Percentiles rank a stretch among this genome's conserved stretches.
Conservation (phyloP, 2,113 vertebrate genomes). For the Ellobius talpinus region DNA sequence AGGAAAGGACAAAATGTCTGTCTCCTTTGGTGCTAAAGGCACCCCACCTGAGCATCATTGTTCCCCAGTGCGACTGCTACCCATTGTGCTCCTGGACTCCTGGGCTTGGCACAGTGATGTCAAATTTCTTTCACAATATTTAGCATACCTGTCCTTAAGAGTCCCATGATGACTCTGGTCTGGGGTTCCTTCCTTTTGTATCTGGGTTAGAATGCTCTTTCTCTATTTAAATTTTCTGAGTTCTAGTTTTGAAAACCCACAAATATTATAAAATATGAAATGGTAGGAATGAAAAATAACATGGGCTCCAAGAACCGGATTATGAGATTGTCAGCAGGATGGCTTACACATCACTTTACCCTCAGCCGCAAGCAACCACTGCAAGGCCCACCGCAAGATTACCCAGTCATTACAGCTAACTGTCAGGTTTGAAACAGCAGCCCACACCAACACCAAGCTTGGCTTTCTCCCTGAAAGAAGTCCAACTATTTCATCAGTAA, state of each 20-base stretch:
- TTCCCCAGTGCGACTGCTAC: too few species aligned
- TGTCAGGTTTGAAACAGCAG: not conserved
- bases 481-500: not conserved
- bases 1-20: not conserved
- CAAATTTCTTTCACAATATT: not conserved
- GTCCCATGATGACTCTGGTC: not conserved
- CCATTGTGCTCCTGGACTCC: not conserved
- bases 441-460: not conserved
- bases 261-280: conserved; percentile 47
- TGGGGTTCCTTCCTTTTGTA: conserved; percentile 46
- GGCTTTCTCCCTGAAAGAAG: not conserved
- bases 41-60: not conserved
- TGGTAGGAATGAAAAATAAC: conserved; percentile 37
- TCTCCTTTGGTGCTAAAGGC: not conserved
- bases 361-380: not conserved
- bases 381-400: not conserved
- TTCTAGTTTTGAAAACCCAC: conserved; percentile 18
- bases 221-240: not conserved
- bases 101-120: not conserved
- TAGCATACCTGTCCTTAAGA: not conserved
- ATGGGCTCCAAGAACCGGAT: not conserved
- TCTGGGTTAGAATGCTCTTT: conserved; percentile 12
- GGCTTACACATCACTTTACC: not conserved
- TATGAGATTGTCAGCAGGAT: not conserved
- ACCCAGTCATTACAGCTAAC: not conserved